Conservation (phyloP, 92 coral and sea anemone species). For the Zoanthus gigantus region DNA sequence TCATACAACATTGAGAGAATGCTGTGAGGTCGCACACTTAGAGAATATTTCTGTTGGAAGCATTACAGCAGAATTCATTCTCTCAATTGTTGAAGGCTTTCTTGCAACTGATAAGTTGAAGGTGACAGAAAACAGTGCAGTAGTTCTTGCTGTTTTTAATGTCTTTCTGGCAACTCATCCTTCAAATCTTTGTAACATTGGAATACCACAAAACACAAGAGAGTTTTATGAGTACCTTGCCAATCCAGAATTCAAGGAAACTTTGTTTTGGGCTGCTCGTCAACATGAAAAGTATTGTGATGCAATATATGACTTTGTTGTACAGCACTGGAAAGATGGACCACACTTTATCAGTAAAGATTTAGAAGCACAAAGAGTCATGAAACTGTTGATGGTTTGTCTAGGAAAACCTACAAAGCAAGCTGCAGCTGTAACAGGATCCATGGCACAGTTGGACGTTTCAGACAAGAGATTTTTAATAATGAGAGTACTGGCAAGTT, state of each 20-base stretch:
- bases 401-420: conserved; percentile 88
- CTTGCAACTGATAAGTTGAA: conserved; percentile 66
- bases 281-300: conserved; percentile 73
- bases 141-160: conserved; percentile 78
- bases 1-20: conserved; percentile 36
- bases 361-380: conserved; percentile 63
- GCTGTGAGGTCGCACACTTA: background rate
- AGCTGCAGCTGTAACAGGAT: conserved; percentile 77
- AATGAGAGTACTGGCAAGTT: conserved; percentile 64
- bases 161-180: conserved; percentile 74
- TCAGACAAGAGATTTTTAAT: conserved; percentile 64
- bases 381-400: conserved; percentile 79
- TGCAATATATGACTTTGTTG: conserved; percentile 77
- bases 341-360: conserved; percentile 70
- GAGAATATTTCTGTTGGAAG: background rate
- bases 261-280: conserved; percentile 72
- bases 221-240: conserved; percentile 57
- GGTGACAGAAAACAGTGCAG: conserved; percentile 82
- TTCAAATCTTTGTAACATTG: conserved; percentile 11
- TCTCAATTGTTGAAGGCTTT: conserved; percentile 65
- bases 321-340: conserved; percentile 65
- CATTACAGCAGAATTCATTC: conserved; percentile 48
- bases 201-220: conserved; percentile 15
- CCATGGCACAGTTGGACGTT: conserved; percentile 44
- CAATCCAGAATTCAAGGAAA: conserved; percentile 64